Percentiles rank a stretch among this genome's conserved stretches.
Conservation (phyloP, 2,888 invertebrate species). For the Vannuccia rotundouncinata region DNA sequence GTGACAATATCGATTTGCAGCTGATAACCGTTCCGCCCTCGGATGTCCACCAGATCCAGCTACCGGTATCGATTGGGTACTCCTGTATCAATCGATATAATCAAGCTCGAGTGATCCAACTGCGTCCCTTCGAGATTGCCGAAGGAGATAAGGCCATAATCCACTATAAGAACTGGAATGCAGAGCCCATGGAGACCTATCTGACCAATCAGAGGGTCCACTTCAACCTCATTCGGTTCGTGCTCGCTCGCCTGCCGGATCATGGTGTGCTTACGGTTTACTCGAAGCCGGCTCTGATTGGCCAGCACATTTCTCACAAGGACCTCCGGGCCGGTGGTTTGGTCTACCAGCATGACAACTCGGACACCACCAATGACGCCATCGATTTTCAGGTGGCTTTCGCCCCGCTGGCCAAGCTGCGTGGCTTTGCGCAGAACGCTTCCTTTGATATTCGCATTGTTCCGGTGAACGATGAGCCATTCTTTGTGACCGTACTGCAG, state of each 20-base stretch:
- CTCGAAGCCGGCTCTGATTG: no score
- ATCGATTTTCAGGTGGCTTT: not conserved
- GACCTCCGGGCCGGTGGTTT: not conserved
- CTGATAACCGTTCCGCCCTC: not conserved
- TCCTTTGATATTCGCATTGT: not conserved
- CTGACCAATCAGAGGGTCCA: not conserved
- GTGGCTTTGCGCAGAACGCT: not conserved
- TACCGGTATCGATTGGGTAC: not conserved
- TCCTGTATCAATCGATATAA: not conserved
- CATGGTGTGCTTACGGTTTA: not conserved
- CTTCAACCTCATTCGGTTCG: not conserved
- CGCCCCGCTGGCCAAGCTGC: not conserved
- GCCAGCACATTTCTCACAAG: not conserved
- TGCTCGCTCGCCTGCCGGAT: not conserved
- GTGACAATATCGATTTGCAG: slow-evolving; percentile 4
- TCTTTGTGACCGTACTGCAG: not conserved
- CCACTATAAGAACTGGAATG: not conserved
- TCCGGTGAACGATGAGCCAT: not conserved
- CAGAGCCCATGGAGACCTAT: slow-evolving; percentile 2
- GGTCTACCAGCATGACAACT: not conserved
- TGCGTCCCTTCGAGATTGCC: not conserved
- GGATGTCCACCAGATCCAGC: not conserved
- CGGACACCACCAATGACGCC: not conserved
- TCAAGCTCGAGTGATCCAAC: not conserved
- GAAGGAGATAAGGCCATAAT: not conserved